phyloP scores from a whole-genome alignment of 1,140 invertebrate genomes.

The Drosophila simulans region DNA sequence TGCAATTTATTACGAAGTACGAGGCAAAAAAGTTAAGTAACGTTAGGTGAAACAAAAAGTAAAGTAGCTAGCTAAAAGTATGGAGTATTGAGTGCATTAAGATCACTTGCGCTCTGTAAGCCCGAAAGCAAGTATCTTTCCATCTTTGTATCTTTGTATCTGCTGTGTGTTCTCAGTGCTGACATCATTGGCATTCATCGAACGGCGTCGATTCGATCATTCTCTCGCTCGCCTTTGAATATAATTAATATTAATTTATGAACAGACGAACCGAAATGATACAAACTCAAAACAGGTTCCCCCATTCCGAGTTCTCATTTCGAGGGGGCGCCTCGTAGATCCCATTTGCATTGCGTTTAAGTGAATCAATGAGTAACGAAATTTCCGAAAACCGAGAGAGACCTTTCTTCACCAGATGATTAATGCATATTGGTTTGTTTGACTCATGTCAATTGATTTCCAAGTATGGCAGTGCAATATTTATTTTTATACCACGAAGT shows the following conservation, averaged over 20 bases:
- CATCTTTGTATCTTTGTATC: not conserved
- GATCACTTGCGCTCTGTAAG: not conserved
- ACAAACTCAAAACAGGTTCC: constrained; percentile 47
- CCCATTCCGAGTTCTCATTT: not conserved
- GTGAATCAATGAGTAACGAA: constrained; percentile 17
- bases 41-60: not conserved
- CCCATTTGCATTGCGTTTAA: constrained; percentile 49
- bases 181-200: constrained; percentile 65
- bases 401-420: constrained; percentile 1
- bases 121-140: constrained; percentile 17
- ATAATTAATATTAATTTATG: constrained; percentile 76
- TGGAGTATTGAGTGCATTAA: not conserved
- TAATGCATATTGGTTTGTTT: constrained; percentile 13
- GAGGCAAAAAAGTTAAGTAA: not conserved
- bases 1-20: not conserved
- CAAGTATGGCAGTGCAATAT: not conserved
- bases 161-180: constrained; percentile 19
- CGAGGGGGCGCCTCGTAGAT: constrained; percentile 10
- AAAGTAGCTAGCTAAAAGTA: not conserved
- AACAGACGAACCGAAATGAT: constrained; percentile 13
- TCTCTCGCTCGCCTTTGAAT: constrained; percentile 21
- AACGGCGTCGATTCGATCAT: constrained; percentile 59
- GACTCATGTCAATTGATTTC: constrained; percentile 9
- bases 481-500: not conserved
- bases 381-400: constrained; percentile 1